Conservation (phyloP, 2,888 invertebrate genomes). For the Drosophila rubida region DNA sequence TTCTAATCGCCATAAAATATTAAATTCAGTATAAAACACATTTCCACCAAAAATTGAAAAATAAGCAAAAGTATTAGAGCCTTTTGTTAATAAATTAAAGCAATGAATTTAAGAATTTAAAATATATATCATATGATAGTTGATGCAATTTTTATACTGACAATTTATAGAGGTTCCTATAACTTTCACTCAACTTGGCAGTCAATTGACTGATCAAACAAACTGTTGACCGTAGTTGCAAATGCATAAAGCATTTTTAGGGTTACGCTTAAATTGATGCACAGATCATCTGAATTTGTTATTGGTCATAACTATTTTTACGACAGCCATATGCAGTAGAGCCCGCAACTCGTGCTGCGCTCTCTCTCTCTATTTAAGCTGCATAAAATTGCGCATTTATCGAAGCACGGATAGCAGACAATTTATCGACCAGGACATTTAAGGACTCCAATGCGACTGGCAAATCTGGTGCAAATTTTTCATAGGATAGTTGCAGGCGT, state of each 20-base stretch:
- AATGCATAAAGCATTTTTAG: background rate
- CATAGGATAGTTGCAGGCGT: conserved; percentile 56
- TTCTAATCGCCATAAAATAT: no score
- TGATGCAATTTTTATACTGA: no score
- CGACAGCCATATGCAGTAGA: background rate
- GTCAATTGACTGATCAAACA: background rate
- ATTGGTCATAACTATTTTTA: conserved; percentile 34
- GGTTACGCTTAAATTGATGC: background rate
- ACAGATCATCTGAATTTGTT: conserved; percentile 16
- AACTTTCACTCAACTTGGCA: no score
- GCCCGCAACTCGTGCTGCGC: conserved; percentile 1
- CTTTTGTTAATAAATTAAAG: no score
- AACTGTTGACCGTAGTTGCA: background rate
- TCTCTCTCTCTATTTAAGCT: background rate
- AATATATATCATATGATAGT: no score
- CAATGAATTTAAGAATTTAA: no score
- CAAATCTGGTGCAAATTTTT: conserved; percentile 41
- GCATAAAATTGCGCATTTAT: conserved; percentile 22
- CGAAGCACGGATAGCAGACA: conserved; percentile 1
- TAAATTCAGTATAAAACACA: no score
- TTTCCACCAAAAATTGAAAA: no score
- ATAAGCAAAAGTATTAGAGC: no score
- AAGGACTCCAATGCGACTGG: conserved; percentile 7
- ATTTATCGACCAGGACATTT: conserved; percentile 25
- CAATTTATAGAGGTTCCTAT: no score